Conservation (phyloP, 2,797 vertebrate species). For the Thamnophis elegans region DNA sequence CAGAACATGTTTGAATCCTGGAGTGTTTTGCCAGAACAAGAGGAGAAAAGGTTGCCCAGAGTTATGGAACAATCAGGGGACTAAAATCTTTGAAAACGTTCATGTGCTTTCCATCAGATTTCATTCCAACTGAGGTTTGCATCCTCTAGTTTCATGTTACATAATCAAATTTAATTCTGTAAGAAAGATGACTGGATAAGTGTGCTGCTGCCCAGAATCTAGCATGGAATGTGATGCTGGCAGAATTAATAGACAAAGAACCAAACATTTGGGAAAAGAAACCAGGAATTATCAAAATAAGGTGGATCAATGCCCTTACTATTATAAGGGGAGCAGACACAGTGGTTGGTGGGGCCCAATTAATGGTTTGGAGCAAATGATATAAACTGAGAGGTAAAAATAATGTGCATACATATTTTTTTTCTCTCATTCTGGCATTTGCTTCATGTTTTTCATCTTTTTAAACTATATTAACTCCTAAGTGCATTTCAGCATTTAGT, state of each 20-base stretch:
- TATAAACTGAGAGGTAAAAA: not conserved
- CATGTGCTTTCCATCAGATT: not conserved
- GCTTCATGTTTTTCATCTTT: not conserved
- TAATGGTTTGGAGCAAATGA: not conserved
- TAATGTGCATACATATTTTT: not conserved
- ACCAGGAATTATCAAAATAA: not conserved
- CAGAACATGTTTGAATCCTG: not conserved
- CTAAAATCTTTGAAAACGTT: fast-evolving
- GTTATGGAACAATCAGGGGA: not conserved
- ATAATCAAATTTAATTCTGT: not conserved
- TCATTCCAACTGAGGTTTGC: not conserved
- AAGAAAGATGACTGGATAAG: not conserved
- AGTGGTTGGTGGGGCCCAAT: not conserved
- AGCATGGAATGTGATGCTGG: not conserved
- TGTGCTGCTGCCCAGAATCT: fast-evolving
- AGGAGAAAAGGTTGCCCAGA: not conserved
- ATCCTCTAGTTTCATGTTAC: not conserved
- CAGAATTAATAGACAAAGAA: not conserved
- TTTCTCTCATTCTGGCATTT: not conserved
- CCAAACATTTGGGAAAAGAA: not conserved
- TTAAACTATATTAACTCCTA: not conserved
- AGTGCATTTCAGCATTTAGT: not conserved
- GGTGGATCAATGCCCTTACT: not conserved
- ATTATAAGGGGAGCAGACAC: not conserved
- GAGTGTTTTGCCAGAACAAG: not conserved